A percentile compares a stretch with the other conserved stretches of the same genome.
Conservation (phyloP, 2,888 invertebrate genomes). For the Nysson spinosus region DNA sequence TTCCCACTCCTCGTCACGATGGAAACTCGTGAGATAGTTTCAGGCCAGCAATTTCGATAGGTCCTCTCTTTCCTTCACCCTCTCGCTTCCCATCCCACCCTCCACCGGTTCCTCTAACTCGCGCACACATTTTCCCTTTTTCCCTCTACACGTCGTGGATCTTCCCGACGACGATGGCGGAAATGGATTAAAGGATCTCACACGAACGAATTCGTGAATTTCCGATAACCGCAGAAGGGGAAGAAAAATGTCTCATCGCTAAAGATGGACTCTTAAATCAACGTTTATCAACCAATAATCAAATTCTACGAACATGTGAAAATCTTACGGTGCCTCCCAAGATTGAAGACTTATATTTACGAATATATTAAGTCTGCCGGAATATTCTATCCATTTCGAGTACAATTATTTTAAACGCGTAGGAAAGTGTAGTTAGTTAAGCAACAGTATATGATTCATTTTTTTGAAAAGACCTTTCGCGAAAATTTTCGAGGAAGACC, state of each 20-base stretch:
- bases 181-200: conserved; percentile 55
- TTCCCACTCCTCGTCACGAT: conserved; percentile 27
- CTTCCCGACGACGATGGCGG: conserved; percentile 25
- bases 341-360: too few species aligned
- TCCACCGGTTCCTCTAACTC: conserved; percentile 1
- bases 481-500: too few species aligned
- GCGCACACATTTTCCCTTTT: background rate
- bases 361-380: too few species aligned
- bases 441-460: too few species aligned
- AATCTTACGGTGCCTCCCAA: too few species aligned
- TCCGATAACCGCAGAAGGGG: conserved; percentile 29
- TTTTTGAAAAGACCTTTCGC: too few species aligned
- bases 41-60: conserved; percentile 49
- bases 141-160: conserved; percentile 8
- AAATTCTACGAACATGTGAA: too few species aligned
- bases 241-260: conserved; percentile 40
- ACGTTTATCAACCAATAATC: conserved; percentile 17
- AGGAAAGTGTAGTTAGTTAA: too few species aligned
- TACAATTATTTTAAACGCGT: too few species aligned
- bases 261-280: conserved; percentile 15
- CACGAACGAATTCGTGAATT: conserved; percentile 45
- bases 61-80: conserved; percentile 7
- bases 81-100: background rate
- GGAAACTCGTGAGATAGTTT: conserved; percentile 57
- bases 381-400: too few species aligned